Evolutionary conservation across 30 jellyfish, hydroid and myxozoan genomes (phyloP).

Genomic region (Chrysaora quinquecirrha): DNA sequence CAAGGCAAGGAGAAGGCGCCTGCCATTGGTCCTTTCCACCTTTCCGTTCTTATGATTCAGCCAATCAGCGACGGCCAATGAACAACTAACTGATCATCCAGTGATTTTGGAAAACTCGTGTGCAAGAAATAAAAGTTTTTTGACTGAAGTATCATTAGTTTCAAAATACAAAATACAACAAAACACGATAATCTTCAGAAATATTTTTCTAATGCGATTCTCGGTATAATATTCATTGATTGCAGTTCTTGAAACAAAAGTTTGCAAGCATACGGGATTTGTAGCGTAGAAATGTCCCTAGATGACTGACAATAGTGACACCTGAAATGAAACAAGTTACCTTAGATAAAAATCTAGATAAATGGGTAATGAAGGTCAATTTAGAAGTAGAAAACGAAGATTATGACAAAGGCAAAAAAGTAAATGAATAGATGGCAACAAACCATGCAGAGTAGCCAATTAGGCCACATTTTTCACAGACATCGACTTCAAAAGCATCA

Average conservation of each 20-base stretch:
- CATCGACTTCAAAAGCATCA: slow-evolving; percentile 98
- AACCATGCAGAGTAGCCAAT: slow-evolving; percentile 99
- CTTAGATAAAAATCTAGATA: no score
- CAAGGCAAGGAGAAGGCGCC: no score
- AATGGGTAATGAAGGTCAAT: neutral
- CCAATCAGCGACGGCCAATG: no score
- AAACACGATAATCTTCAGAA: neutral
- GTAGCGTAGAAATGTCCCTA: slow-evolving; percentile 86
- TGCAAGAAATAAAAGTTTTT: no score
- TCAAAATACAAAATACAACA: no score
- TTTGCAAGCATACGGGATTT: slow-evolving; percentile 99
- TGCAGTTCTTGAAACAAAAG: slow-evolving; percentile 97
- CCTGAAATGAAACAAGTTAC: slow-evolving; percentile 58
- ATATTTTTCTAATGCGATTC: slow-evolving; percentile 74
- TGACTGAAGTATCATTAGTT: no score
- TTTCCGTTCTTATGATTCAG: no score
- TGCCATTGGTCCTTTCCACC: no score
- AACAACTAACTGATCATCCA: no score
- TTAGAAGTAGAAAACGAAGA: neutral
- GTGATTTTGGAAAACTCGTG: no score
- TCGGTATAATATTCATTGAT: slow-evolving; percentile 98
- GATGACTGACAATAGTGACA: slow-evolving; percentile 97
- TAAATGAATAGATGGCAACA: neutral
- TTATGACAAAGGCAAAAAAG: neutral
- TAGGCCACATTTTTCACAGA: slow-evolving; percentile 99